phyloP scores from a whole-genome alignment of 2,797 vertebrate genomes.

The Aulostomus chinensis region DNA sequence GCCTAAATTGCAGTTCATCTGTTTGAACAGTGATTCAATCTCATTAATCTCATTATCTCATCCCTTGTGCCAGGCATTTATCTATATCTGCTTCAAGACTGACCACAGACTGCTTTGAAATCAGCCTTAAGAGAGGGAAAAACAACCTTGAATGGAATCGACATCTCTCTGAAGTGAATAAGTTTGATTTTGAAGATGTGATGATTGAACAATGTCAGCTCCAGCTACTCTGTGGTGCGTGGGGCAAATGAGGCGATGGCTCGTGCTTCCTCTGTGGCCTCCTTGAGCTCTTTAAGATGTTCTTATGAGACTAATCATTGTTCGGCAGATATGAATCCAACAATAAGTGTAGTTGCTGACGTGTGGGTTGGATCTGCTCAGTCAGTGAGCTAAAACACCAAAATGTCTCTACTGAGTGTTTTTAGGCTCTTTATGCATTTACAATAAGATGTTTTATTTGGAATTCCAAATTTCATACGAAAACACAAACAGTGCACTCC shows the following conservation, averaged over 20 bases:
- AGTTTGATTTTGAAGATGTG: neutral
- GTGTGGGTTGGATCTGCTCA: neutral
- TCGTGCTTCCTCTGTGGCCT: neutral
- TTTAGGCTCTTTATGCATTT: neutral
- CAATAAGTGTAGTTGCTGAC: neutral
- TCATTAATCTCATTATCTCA: constrained; percentile 32
- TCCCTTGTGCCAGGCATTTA: constrained; percentile 19
- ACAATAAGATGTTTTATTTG: too few relatives aligned
- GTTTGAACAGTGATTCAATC: constrained; percentile 12
- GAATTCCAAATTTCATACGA: too few relatives aligned
- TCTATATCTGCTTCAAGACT: constrained; percentile 32
- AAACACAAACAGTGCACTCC: too few relatives aligned
- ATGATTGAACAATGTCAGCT: neutral
- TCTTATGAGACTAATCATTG: too few relatives aligned
- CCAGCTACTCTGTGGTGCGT: neutral
- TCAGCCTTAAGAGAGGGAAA: neutral
- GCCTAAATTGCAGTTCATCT: constrained; percentile 29
- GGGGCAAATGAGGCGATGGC: neutral
- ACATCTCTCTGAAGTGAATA: neutral
- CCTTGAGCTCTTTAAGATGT: neutral
- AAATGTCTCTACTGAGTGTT: neutral
- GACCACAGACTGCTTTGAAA: constrained; percentile 21
- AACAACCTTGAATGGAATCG: neutral
- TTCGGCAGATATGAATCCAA: neutral
- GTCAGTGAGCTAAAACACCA: constrained; percentile 7